Conservation (phyloP, 2,888 invertebrate genomes). For the Eristalis arbustorum region DNA sequence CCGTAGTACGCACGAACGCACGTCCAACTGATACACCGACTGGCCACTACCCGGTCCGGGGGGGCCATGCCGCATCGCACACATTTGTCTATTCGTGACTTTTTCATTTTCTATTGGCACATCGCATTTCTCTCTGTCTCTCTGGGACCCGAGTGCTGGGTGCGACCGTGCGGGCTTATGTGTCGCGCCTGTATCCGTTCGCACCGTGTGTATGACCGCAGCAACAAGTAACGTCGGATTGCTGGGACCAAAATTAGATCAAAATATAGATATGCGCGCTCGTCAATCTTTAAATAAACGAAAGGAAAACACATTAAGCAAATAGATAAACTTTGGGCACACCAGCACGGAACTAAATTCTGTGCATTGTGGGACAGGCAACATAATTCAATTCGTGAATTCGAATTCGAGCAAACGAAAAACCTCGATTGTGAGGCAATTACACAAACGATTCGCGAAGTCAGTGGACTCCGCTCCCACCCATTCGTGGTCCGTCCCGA, state of each 20-base stretch:
- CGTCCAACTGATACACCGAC: constrained; percentile 18
- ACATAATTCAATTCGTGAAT: neutral
- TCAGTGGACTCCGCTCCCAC: too few species aligned
- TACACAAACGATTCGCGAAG: too few species aligned
- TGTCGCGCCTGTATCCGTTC: constrained; percentile 25
- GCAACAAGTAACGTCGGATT: constrained; percentile 64
- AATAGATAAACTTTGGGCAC: constrained; percentile 40
- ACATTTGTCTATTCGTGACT: constrained; percentile 22
- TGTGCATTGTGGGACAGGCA: constrained; percentile 22
- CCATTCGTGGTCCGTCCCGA: neutral
- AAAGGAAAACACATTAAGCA: constrained; percentile 17
- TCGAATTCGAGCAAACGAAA: neutral
- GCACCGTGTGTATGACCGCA: constrained; percentile 42
- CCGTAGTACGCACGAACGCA: constrained; percentile 36
- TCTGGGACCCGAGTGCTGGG: neutral
- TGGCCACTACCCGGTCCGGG: constrained; percentile 14
- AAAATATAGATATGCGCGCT: constrained; percentile 54
- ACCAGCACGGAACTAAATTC: neutral
- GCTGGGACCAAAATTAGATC: constrained; percentile 68
- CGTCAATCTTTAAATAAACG: constrained; percentile 63
- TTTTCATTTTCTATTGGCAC: constrained; percentile 17
- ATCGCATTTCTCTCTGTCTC: neutral
- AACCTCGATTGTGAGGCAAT: too few species aligned
- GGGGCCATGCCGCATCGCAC: neutral
- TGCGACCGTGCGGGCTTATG: constrained; percentile 10